Evolutionary conservation across 2,888 invertebrate species (phyloP).

Genomic region (Antheraea yamamai): DNA sequence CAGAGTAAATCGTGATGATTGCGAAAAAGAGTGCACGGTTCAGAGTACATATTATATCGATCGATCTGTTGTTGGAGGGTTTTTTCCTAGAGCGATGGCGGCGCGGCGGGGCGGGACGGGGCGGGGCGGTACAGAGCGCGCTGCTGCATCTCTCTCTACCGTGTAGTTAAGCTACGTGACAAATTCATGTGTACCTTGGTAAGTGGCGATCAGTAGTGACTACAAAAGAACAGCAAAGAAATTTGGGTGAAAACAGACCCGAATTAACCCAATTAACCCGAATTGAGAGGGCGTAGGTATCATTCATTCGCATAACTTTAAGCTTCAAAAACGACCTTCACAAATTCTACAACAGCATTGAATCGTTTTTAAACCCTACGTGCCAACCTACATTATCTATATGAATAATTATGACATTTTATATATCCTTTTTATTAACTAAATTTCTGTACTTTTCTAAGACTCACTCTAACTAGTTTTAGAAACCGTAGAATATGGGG

Average conservation of each 20-base stretch:
- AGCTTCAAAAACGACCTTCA: not conserved
- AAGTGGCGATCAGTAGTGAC: constrained; percentile 20
- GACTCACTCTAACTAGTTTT: not conserved
- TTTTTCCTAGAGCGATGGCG: constrained; percentile 52
- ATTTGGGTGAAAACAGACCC: not conserved
- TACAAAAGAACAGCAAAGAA: not conserved
- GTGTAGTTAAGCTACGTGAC: constrained; percentile 33
- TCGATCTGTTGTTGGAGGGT: constrained; percentile 75
- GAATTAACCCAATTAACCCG: not conserved
- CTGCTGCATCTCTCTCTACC: constrained; percentile 44
- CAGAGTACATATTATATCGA: constrained; percentile 57
- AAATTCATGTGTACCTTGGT: constrained; percentile 19
- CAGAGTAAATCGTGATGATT: constrained; percentile 29
- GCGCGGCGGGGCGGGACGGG: constrained; percentile 37
- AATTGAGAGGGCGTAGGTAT: no score
- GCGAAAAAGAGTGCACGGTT: constrained; percentile 51
- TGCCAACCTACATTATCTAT: not conserved
- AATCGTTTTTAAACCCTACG: not conserved
- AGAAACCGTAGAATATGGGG: not conserved
- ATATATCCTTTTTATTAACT: not conserved
- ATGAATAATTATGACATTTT: not conserved
- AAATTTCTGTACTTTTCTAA: not conserved
- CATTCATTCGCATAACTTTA: not conserved
- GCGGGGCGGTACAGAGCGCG: constrained; percentile 53
- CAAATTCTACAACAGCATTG: not conserved